Base-by-base conservation (phyloP, 2,888 invertebrate genomes). In the Ctenicera cuprea region DNA sequence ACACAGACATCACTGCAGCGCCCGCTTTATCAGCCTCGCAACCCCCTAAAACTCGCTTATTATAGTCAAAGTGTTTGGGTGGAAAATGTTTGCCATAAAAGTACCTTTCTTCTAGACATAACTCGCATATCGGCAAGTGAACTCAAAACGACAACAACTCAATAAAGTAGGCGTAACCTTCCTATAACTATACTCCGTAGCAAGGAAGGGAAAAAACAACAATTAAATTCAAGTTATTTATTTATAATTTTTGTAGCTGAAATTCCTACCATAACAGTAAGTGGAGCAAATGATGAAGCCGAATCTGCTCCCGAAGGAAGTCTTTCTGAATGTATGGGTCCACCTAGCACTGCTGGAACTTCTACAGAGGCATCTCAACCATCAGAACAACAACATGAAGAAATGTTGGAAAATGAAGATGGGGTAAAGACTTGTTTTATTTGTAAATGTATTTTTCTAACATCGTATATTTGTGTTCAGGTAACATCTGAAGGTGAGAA, bases 401-500 rank as follows among this genome's bases (percentile, higher is more conserved):
- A 86, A 63, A 80, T 82, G 73, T 78, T 83, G 14, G 87, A 87
- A 76, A 85, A 84, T 16, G 86, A 86, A 68, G 86, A 87, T 80
- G 87, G 85, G 77, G 85, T 86, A 84, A 75, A 76, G 11, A 38
- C 0, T 30, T 12, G 20, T 48, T 1, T 45, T 3, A 43, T 43
- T n/a, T 43, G 3, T 8, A 14, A 3, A 30, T 20, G 12, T 38
- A 8, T 16, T 18, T 59, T 33, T 33, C 8, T 33, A 9, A 33
- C 9, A n/a, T n/a, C n/a, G n/a, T n/a, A n/a, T n/a, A n/a, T 33
- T 33, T 33, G 33, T 33, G 8, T 45, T 45, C 22, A 85, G 85
- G 91, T 91, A 18, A 90, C 90, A 71, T 91, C 91, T 0, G 92
- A 92, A 81, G 90, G 90, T 18, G 92, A 92, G 82, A 92, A 92